A percentile compares a stretch with the other conserved stretches of the same genome.
Evolutionary conservation across 2,797 vertebrate genomes (phyloP).

Genomic region (Zonotrichia albicollis): DNA sequence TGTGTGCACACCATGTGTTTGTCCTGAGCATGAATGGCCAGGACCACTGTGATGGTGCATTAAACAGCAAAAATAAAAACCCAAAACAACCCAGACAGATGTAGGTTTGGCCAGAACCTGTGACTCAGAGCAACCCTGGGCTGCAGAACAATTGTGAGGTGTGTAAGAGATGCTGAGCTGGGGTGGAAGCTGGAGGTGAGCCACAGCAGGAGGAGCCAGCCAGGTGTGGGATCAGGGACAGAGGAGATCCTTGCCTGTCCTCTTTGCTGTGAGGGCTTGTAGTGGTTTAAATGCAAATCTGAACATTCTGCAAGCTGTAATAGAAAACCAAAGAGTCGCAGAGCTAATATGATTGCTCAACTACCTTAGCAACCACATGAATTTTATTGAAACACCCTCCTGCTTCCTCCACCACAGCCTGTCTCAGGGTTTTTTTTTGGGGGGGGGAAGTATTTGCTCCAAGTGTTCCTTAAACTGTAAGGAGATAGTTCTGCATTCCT

Average conservation of each 20-base stretch:
- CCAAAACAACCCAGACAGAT: neutral
- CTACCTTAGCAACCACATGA: neutral
- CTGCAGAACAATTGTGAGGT: neutral
- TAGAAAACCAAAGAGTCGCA: neutral
- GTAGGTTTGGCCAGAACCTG: neutral
- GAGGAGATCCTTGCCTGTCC: neutral
- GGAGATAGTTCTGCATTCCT: slow-evolving; percentile 11
- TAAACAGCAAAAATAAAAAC: neutral
- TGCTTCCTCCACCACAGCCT: neutral
- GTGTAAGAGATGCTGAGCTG: neutral
- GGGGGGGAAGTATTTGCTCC: neutral
- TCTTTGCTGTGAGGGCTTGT: neutral
- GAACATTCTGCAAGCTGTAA: neutral
- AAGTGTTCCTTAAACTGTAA: neutral
- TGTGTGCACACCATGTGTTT: slow-evolving; percentile 13
- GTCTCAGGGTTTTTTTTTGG: neutral
- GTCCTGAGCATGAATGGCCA: neutral
- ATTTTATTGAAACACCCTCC: neutral
- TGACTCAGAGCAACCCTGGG: neutral
- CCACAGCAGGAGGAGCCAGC: neutral
- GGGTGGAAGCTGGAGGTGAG: neutral
- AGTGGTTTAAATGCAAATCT: neutral
- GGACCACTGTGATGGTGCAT: neutral
- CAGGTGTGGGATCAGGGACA: neutral
- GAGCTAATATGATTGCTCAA: neutral